phyloP scores from a whole-genome alignment of 2,797 vertebrate species.

The Scarus forsteni region DNA sequence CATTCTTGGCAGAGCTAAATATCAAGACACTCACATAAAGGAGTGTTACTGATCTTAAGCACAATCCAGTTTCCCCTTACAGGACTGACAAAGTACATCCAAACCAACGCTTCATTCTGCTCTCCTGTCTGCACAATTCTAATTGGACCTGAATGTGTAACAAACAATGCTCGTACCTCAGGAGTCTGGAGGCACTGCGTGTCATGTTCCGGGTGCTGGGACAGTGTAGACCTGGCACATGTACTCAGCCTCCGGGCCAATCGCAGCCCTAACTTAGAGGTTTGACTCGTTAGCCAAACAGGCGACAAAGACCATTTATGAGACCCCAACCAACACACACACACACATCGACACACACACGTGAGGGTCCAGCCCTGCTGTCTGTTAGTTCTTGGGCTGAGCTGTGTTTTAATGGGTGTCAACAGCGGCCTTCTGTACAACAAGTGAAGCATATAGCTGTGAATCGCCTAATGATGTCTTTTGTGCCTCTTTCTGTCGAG shows the following conservation, averaged over 20 bases:
- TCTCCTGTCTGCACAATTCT: constrained; percentile 16
- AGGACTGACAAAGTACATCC: background rate
- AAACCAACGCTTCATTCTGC: constrained; percentile 8
- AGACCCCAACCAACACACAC: constrained; percentile 5
- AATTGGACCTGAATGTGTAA: constrained; percentile 23
- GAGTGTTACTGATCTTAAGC: no score
- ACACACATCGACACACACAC: background rate
- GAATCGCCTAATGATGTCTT: constrained; percentile 6
- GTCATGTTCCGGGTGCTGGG: constrained; percentile 14
- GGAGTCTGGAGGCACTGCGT: constrained; percentile 23
- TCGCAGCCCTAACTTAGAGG: constrained; percentile 24
- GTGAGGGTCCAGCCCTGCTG: background rate
- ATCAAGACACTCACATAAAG: no score
- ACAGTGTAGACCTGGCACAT: constrained; percentile 29
- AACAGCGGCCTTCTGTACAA: constrained; percentile 5
- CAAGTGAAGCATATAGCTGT: constrained; percentile 12
- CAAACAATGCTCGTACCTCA: constrained; percentile 21
- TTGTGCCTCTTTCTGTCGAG: background rate
- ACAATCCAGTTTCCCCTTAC: no score
- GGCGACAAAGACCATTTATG: constrained; percentile 38
- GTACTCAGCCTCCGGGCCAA: constrained; percentile 30
- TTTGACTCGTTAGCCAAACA: constrained; percentile 18
- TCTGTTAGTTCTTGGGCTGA: constrained; percentile 16
- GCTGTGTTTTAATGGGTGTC: constrained; percentile 7
- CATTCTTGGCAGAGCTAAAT: no score